Base-by-base conservation (phyloP, 2,888 invertebrate species). In the Dilophus febrilis region DNA sequence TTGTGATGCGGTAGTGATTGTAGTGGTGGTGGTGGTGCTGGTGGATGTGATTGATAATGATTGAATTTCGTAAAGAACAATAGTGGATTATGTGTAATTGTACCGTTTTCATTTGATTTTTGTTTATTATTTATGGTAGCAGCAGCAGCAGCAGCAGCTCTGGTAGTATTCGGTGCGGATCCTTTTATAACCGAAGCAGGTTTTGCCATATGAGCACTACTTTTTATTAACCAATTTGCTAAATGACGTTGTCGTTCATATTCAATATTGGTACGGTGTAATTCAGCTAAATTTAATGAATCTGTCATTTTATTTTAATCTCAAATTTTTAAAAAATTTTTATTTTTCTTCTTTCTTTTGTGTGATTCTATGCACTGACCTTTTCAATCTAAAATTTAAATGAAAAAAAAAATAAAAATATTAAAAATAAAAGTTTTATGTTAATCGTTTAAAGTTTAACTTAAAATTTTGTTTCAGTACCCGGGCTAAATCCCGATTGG, bases 221-320 rank as follows among this genome's bases (percentile, higher is more conserved):
- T 61, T 49, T 61, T 61, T 42, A 61, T 58, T 46, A 62, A 56
- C 62, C 62, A 62, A 56, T 62, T 61, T 47, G 61, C 59, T 51
- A 62, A 51, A 53, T 61, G 62, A 50, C 61, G 56, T 52, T 61
- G 62, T 51, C 62, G 56, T 51, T 62, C 62, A 46, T 59, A 59
- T 48, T 62, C 62, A 49, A 62, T 59, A 51, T 58, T 61, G 46
- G 56, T 58, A 49, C 62, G 57, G 53, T 61, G 62, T 59, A 62
- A 61, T 57, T 61, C 59, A 47, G 54, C 53, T 49, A 57, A 46
- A 51, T 56, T 57, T 40, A 55, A 51, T 44, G 57, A 55, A 49
- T 58, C 57, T 47, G 55, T 54, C 58, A 59, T 58, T 38, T 42
- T 47, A 41, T 40, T 41, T 22, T 22, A 22, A 22, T 6, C 4